A percentile compares a stretch with the other conserved stretches of the same genome.
Conservation (phyloP, 1,140 invertebrate genomes). For the Ctenoplectra terminalis region DNA sequence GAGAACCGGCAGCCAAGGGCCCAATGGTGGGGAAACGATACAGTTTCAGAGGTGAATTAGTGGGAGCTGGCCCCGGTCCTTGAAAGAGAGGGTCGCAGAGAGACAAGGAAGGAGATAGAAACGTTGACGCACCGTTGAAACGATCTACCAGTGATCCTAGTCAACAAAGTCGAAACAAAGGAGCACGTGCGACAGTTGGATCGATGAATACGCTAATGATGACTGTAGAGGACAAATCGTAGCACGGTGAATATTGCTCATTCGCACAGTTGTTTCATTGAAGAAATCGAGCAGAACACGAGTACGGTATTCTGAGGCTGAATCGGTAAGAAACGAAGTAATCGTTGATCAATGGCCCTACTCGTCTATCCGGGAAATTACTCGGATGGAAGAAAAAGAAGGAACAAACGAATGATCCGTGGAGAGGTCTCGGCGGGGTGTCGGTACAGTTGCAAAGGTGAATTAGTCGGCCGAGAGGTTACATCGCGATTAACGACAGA, state of each 20-base stretch:
- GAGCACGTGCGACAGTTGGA: neutral
- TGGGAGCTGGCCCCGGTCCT: neutral
- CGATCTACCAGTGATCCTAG: neutral
- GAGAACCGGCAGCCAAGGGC: constrained; percentile 29
- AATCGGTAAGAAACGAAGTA: neutral
- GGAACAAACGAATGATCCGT: neutral
- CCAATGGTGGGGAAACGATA: constrained; percentile 65
- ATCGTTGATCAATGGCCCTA: neutral
- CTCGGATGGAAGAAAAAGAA: neutral
- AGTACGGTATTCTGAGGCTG: neutral
- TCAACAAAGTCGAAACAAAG: constrained; percentile 30
- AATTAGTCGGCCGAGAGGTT: constrained; percentile 64
- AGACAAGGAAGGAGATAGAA: neutral
- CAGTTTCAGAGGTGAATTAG: constrained; percentile 76
- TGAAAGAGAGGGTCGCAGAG: neutral
- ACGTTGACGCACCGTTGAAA: constrained; percentile 14
- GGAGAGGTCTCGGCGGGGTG: constrained; percentile 45
- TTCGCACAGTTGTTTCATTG: neutral
- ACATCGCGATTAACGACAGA: constrained; percentile 63
- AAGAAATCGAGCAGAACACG: neutral
- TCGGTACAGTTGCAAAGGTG: constrained; percentile 66
- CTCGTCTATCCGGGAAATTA: neutral
- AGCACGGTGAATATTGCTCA: neutral
- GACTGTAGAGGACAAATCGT: neutral
- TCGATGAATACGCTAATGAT: neutral